Evolutionary conservation across 2,797 vertebrate genomes (phyloP), one percentile per base, ranked within the genome.

Genomic region (Cottoperca gobio): DNA sequence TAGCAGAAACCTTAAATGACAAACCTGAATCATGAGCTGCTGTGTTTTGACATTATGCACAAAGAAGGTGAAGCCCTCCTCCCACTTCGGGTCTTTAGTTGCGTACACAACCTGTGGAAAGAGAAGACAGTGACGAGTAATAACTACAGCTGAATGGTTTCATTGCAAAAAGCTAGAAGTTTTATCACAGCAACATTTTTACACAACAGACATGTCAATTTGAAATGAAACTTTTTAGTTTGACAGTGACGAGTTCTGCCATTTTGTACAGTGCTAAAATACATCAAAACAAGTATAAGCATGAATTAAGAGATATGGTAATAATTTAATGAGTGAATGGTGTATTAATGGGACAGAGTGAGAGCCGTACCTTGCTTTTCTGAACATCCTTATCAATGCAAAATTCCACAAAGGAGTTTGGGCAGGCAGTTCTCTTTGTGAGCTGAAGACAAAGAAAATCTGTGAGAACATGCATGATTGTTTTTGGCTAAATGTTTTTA

Each of bases 1-100:
- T 67, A 40, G 11, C 4, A 26, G 12, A 58, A 14, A 48, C 16
- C n/a, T 7, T 14, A 62, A 35, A 52, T 19, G 5, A 67, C 86
- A 24, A 24, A 99, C 97, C 97, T 99, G 93, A 58, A 99, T 10
- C 0, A 73, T 85, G 13, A 99, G 96, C 28, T 94, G 93, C 88
- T 99, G 96, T 3, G 91, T 92, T 37, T 91, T 84, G 72, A 97
- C 84, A 9, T 73, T 91, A 67, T 94, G 93, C 37, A 99, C 95
- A 58, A 99, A 98, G 92, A 99, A 99, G 39, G 96, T 96, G 90
- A 99, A 99, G 50, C 93, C 96, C 75, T 99, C 94, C 88, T 96
- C 96, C 96, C 96, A 99, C 0, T 85, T 92, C 0, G 98, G 98
- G 93, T 99, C 96, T 93, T 95, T 97, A 64, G 91, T 95, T 65